Conservation (phyloP, 2,113 vertebrate species). For the Vireo altiloquus region DNA sequence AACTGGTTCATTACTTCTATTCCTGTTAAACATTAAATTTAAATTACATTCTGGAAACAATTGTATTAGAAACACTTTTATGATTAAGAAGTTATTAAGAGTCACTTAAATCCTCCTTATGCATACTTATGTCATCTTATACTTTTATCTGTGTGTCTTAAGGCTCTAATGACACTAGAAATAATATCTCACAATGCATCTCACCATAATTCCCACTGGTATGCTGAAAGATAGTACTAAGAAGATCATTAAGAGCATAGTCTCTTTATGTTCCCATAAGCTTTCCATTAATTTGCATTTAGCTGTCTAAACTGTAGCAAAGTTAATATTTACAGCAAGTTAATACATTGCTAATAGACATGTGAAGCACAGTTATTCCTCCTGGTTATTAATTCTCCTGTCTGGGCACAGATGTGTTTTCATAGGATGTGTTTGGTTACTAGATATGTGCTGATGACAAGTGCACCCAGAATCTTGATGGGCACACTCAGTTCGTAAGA, state of each 20-base stretch:
- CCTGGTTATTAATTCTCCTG: not conserved
- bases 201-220: slow-evolving; percentile 37
- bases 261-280: slow-evolving; percentile 39
- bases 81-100: slow-evolving; percentile 39
- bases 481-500: not conserved
- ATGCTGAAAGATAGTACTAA: slow-evolving; percentile 40
- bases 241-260: slow-evolving; percentile 53
- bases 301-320: slow-evolving; percentile 35
- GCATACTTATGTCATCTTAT: not conserved
- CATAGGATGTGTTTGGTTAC: not conserved
- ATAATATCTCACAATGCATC: not conserved
- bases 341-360: slow-evolving; percentile 55
- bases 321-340: slow-evolving; percentile 68
- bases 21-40: slow-evolving; percentile 20
- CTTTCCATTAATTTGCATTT: slow-evolving; percentile 60
- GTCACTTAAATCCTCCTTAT: slow-evolving; percentile 27
- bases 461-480: not conserved
- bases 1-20: not conserved
- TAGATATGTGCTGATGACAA: not conserved
- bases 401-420: not conserved
- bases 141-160: not conserved
- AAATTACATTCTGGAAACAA: slow-evolving; percentile 38
- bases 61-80: slow-evolving; percentile 20
- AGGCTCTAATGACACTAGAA: slow-evolving; percentile 23
- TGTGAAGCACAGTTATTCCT: slow-evolving; percentile 25